These are phyloP conservation scores for Merluccius polli DNA, from an alignment of 2,797 vertebrate genomes.

Conservation along the genomic window DNA sequence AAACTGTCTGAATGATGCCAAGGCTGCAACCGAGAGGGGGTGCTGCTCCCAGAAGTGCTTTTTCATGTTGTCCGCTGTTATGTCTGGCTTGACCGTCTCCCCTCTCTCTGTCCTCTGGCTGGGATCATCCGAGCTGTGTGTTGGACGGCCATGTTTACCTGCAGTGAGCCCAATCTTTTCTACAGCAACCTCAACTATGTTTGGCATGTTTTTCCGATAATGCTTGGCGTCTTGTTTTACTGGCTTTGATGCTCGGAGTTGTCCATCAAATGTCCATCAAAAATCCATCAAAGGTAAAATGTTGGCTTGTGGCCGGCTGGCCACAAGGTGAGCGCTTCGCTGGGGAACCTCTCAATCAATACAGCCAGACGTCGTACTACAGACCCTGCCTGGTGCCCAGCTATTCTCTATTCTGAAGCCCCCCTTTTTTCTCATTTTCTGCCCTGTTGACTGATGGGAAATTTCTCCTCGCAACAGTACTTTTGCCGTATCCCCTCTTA, in stretches of 20 bases:
- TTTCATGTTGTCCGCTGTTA: slow-evolving; percentile 21
- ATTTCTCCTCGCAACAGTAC: slow-evolving; percentile 22
- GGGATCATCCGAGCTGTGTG: too few species aligned
- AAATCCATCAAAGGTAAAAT: slow-evolving; percentile 30
- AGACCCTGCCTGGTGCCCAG: slow-evolving; percentile 7
- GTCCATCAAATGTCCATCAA: slow-evolving; percentile 52
- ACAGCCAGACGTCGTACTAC: slow-evolving; percentile 40
- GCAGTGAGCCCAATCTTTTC: slow-evolving; percentile 30
- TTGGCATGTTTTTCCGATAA: slow-evolving; percentile 5
- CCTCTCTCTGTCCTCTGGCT: too few species aligned
- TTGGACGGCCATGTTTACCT: slow-evolving; percentile 18
- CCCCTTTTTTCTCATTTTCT: slow-evolving; percentile 24
- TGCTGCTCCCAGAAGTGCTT: slow-evolving; percentile 34
- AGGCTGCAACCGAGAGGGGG: slow-evolving; percentile 23
- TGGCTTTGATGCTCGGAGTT: slow-evolving; percentile 9
- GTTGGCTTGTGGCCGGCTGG: slow-evolving; percentile 21
- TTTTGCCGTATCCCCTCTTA: slow-evolving; percentile 15
- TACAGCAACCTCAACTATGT: slow-evolving; percentile 36
- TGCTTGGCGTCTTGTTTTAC: slow-evolving; percentile 2
- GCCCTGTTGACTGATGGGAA: slow-evolving; percentile 10
- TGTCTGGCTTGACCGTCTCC: too few species aligned
- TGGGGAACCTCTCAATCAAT: slow-evolving; percentile 53
- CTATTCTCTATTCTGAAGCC: slow-evolving; percentile 37
- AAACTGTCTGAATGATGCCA: too few species aligned
- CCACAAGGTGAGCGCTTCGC: slow-evolving; percentile 44